Evolutionary conservation across 2,888 invertebrate genomes (phyloP).

Genomic region (Pristionchus maxplancki): DNA sequence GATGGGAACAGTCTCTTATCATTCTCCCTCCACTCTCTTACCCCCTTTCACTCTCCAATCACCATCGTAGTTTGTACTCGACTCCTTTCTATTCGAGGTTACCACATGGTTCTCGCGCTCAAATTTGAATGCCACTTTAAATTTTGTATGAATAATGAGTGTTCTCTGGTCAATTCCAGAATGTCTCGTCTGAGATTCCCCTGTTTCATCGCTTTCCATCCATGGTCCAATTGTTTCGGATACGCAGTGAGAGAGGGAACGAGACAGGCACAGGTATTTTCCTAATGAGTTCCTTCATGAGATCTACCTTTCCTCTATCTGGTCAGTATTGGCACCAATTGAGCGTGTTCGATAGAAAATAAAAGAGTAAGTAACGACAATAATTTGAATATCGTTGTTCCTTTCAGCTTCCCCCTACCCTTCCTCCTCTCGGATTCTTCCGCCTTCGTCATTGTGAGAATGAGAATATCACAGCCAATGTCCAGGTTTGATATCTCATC

Average conservation of each 20-base stretch:
- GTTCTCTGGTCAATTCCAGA: constrained; percentile 38
- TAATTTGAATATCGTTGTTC: neutral
- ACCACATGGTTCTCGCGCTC: neutral
- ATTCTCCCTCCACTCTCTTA: neutral
- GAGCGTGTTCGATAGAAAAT: neutral
- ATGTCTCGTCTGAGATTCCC: constrained; percentile 57
- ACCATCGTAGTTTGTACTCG: constrained; percentile 34
- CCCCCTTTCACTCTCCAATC: neutral
- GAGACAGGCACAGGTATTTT: constrained; percentile 43
- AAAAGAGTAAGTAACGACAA: neutral
- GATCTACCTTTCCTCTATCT: neutral
- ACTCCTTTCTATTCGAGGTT: constrained; percentile 3
- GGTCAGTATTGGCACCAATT: too few species aligned
- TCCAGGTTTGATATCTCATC: constrained; percentile 46
- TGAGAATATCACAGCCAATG: constrained; percentile 52
- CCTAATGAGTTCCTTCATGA: neutral
- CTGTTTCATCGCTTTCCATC: constrained; percentile 62
- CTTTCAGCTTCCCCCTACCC: constrained; percentile 55
- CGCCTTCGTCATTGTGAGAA: constrained; percentile 61
- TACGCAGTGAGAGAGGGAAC: constrained; percentile 58
- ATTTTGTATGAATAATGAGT: too few species aligned
- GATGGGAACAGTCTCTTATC: neutral
- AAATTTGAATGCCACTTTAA: neutral
- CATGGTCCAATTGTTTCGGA: constrained; percentile 61
- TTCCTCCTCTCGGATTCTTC: constrained; percentile 59